A percentile compares a stretch with the other conserved stretches of the same genome.
Conservation (phyloP, 64 coral and sea anemone species). For the Montipora sp. region DNA sequence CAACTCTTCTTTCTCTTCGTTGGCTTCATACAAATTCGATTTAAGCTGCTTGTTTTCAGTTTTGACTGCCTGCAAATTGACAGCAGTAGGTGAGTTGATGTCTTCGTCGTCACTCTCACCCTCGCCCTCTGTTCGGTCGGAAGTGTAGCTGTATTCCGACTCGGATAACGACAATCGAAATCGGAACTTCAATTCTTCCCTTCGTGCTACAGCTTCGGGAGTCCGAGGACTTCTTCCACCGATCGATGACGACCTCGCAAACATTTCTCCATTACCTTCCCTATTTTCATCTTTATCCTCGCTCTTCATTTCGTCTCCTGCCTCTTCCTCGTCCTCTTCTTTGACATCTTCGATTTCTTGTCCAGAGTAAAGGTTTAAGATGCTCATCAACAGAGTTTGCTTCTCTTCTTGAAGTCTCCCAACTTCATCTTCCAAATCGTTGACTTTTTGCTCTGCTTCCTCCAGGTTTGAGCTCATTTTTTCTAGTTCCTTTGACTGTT, state of each 20-base stretch:
- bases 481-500: conserved; percentile 69
- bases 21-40: conserved; percentile 53
- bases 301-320: conserved; percentile 6
- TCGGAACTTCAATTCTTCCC: conserved; percentile 44
- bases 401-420: conserved; percentile 80
- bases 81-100: neutral
- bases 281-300: conserved; percentile 31
- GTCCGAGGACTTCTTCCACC: neutral
- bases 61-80: conserved; percentile 9
- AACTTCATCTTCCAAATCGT: conserved; percentile 87
- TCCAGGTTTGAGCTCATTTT: conserved; percentile 78
- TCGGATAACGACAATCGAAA: conserved; percentile 52
- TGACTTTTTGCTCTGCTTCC: conserved; percentile 86
- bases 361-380: conserved; percentile 70
- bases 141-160: conserved; percentile 57
- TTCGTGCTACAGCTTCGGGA: conserved; percentile 7
- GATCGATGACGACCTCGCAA: neutral
- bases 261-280: conserved; percentile 23
- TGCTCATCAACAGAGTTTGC: conserved; percentile 79
- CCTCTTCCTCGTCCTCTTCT: conserved; percentile 12
- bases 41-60: conserved; percentile 50
- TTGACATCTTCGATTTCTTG: conserved; percentile 62
- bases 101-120: conserved; percentile 60
- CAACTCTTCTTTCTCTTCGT: conserved; percentile 53
- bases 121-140: conserved; percentile 27